phyloP scores from a whole-genome alignment of 2,113 vertebrate genomes.

The Theropithecus gelada region DNA sequence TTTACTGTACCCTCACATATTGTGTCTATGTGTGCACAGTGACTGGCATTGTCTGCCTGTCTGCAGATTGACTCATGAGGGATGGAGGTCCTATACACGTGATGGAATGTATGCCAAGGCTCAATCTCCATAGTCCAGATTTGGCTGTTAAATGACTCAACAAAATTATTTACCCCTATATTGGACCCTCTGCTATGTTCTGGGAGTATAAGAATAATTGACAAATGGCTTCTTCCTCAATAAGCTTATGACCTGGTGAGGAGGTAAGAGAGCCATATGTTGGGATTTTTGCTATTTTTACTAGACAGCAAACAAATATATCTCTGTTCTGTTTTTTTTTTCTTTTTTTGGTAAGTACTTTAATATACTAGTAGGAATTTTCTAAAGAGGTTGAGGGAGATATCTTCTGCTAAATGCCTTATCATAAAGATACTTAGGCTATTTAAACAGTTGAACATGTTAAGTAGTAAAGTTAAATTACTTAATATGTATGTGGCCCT shows the following conservation, averaged over 20 bases:
- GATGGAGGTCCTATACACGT: fast-evolving
- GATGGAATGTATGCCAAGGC: background rate
- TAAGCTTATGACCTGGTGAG: background rate
- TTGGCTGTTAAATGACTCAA: background rate
- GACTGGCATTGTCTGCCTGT: background rate
- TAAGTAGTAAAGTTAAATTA: background rate
- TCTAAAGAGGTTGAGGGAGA: background rate
- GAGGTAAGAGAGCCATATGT: background rate
- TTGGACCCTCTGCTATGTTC: background rate
- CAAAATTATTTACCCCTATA: background rate
- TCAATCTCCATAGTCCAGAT: background rate
- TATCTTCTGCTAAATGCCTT: conserved; percentile 11
- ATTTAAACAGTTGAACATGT: background rate
- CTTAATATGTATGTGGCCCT: background rate
- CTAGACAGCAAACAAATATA: background rate
- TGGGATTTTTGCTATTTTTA: background rate
- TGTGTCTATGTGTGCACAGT: background rate
- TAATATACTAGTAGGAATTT: conserved; percentile 24
- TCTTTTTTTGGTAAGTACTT: background rate
- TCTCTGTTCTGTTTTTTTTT: background rate
- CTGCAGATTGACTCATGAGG: background rate
- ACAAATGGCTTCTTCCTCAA: background rate
- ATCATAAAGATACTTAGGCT: conserved; percentile 14
- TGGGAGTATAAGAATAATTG: background rate
- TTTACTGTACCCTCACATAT: background rate